Percentiles rank a stretch among this genome's conserved stretches.
Evolutionary conservation across 2,113 vertebrate species (phyloP).

Genomic region (Cebidichthys violaceus): DNA sequence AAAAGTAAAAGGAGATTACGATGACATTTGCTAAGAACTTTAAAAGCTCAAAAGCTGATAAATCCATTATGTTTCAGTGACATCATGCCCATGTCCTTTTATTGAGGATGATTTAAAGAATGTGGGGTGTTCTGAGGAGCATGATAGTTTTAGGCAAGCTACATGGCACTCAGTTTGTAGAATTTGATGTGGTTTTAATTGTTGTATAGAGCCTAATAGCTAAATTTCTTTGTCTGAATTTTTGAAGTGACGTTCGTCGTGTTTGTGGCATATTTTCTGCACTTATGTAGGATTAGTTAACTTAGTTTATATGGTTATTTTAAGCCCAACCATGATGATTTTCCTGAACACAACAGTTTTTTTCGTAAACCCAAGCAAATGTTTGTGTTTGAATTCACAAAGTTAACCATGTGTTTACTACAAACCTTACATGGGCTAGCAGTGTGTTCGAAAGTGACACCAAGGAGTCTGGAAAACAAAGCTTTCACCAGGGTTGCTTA

Average conservation of each 20-base stretch:
- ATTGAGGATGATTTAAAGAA: background rate
- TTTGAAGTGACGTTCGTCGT: no score
- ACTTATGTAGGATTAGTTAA: background rate
- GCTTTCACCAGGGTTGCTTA: background rate
- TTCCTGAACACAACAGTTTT: no score
- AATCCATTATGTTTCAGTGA: background rate
- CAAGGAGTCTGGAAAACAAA: no score
- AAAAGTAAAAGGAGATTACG: background rate
- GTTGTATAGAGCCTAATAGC: background rate
- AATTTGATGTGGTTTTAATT: background rate
- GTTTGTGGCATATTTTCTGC: background rate
- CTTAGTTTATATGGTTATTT: background rate
- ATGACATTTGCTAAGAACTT: background rate
- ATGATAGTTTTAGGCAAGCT: background rate
- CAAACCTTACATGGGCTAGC: background rate
- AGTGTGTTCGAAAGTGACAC: background rate
- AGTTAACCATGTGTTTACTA: background rate
- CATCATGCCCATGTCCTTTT: background rate
- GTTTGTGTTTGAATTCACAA: background rate
- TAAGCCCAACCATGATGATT: no score
- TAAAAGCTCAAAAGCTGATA: background rate
- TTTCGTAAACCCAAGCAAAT: no score
- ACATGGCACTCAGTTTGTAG: background rate
- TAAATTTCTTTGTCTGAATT: background rate
- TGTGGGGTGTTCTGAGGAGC: background rate